Evolutionary conservation across 2,113 vertebrate species (phyloP), one percentile per base, ranked within the genome.

Genomic region (Nothoprocta pentlandii): DNA sequence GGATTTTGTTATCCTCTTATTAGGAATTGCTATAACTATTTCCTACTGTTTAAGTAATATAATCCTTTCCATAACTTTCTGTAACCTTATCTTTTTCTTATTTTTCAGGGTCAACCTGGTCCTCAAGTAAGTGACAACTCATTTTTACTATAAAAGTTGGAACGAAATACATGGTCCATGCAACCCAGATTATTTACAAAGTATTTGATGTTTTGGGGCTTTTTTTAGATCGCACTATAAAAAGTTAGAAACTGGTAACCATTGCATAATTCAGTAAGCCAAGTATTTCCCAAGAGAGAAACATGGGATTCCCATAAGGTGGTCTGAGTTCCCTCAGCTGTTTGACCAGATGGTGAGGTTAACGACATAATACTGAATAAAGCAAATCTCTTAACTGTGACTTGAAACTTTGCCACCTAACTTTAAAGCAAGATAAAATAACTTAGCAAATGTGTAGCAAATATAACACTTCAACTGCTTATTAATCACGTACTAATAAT

Each of bases 61-160:
- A 13, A 76, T 83, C 44, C 26, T 49, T 62, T 28, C 63, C 68
- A 69, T 53, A 85, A 49, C 39, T 64, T 94, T 88, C 67, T 68
- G 8, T 97, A 97, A 97, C 67, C 51, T 8, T 82, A 42, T 94
- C 34, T 66, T 75, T 96, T 87, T 94, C 79, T 97, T 88, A 26
- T 36, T 96, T 97, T 98, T 82, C 94, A 98, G 98, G 98, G 98
- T 97, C 98, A 98, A 49, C 97, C 97, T 51, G 98, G 98, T 97
- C 97, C 97, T 90, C 98, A 98, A 97, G 98, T 98, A 98, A 98
- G 98, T 97, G 80, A 64, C 13, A 77, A 80, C 39, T 94, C 76
- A 34, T 44, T 90, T 88, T 97, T 58, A 47, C 82, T 90, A 54
- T 67, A 64, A 67, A 82, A 84, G 10, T 87, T 80, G n/a, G 61